These are phyloP conservation scores for Taphrorychus bicolor DNA, from an alignment of 2,888 invertebrate species.

Conservation along the genomic window DNA sequence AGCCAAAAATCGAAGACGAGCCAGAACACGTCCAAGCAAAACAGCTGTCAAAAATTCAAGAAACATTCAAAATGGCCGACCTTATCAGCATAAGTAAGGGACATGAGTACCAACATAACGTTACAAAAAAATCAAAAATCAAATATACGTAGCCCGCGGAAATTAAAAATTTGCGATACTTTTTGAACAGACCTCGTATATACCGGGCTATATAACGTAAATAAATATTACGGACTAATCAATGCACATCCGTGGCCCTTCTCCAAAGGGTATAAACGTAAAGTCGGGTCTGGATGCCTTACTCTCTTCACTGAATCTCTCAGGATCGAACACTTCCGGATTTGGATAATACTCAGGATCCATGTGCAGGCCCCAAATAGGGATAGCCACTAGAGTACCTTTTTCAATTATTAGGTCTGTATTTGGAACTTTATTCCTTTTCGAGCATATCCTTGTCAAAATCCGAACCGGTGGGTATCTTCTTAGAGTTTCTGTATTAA, in stretches of 20 bases:
- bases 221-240: constrained; percentile 43
- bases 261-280: constrained; percentile 50
- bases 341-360: constrained; percentile 56
- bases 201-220: neutral
- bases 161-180: too few relatives aligned
- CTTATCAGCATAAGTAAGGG: too few relatives aligned
- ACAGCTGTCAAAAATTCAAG: too few relatives aligned
- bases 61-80: too few relatives aligned
- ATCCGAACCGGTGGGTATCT: constrained; percentile 53
- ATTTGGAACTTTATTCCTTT: constrained; percentile 51
- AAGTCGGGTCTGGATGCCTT: constrained; percentile 30
- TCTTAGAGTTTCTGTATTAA: constrained; percentile 56
- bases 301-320: constrained; percentile 53
- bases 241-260: constrained; percentile 52
- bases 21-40: too few relatives aligned
- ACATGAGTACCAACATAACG: too few relatives aligned
- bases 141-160: too few relatives aligned
- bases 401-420: constrained; percentile 53
- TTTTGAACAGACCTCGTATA: too few relatives aligned
- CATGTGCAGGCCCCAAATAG: constrained; percentile 48
- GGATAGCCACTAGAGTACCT: constrained; percentile 54
- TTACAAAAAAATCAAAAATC: too few relatives aligned
- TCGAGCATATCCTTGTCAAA: constrained; percentile 44
- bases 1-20: too few relatives aligned
- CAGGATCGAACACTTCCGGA: constrained; percentile 57